Conservation (phyloP, 2,113 vertebrate species). For the Xyliphius kryptos region DNA sequence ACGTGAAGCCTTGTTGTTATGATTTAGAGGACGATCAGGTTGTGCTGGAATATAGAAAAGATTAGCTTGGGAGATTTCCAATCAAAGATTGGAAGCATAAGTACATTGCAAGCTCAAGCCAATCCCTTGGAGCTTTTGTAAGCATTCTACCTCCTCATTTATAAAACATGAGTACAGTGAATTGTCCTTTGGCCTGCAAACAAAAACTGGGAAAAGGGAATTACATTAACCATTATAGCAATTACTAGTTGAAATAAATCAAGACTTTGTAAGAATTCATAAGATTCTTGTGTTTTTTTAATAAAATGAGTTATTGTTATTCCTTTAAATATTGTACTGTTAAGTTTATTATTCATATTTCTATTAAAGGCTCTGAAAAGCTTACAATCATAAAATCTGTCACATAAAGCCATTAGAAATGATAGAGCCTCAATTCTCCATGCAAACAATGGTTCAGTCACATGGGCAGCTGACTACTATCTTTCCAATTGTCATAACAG, state of each 20-base stretch:
- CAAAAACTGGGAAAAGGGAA: too few species aligned
- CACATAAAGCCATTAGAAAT: too few species aligned
- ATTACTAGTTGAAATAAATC: too few species aligned
- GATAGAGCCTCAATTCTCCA: background rate
- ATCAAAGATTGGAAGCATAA: constrained; percentile 18
- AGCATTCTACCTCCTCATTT: constrained; percentile 39
- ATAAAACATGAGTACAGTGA: constrained; percentile 48
- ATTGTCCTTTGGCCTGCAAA: background rate
- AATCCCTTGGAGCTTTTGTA: constrained; percentile 34
- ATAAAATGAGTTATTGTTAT: too few species aligned
- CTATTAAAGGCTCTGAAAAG: too few species aligned
- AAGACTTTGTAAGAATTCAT: too few species aligned
- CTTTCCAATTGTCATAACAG: constrained; percentile 39
- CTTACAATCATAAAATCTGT: too few species aligned
- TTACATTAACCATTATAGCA: too few species aligned
- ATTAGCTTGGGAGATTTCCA: constrained; percentile 17
- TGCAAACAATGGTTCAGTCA: background rate
- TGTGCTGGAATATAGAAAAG: constrained; percentile 14
- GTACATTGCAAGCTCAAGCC: constrained; percentile 36
- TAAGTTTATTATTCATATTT: too few species aligned
- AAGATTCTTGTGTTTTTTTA: too few species aligned
- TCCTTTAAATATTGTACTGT: too few species aligned
- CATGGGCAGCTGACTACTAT: constrained; percentile 35
- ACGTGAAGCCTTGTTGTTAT: constrained; percentile 13
- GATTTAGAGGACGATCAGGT: constrained; percentile 22